phyloP scores from a whole-genome alignment of 2,797 vertebrate species.

The Acipenser transmontanus region DNA sequence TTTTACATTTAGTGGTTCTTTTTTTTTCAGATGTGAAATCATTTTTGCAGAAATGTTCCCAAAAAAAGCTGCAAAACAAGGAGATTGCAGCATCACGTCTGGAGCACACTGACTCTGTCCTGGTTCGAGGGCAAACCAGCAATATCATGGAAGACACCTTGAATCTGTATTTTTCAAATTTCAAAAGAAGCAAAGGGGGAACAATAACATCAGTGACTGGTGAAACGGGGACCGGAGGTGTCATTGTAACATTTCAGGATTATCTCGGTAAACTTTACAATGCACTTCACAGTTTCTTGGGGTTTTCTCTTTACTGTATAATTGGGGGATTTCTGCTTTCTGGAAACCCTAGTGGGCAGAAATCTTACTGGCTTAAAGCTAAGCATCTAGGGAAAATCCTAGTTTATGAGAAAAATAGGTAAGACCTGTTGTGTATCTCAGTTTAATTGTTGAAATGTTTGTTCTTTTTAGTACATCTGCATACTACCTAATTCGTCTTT shows the following conservation, averaged over 20 bases:
- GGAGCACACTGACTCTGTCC: constrained; percentile 33
- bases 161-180: constrained; percentile 34
- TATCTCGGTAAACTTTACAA: constrained; percentile 26
- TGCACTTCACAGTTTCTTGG: background rate
- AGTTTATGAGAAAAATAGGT: background rate
- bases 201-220: constrained; percentile 25
- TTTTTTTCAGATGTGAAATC: constrained; percentile 27
- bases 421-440: no score
- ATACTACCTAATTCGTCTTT: no score
- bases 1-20: background rate
- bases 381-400: background rate
- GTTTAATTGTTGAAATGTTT: no score
- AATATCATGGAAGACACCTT: constrained; percentile 24
- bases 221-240: constrained; percentile 21
- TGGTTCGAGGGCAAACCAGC: constrained; percentile 34
- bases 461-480: no score
- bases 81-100: constrained; percentile 31
- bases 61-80: constrained; percentile 28
- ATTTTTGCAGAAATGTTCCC: constrained; percentile 34
- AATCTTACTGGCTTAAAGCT: background rate
- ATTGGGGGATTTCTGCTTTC: background rate
- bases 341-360: background rate
- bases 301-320: no score
- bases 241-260: constrained; percentile 32
- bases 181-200: constrained; percentile 32